phyloP scores from a whole-genome alignment of 2,888 invertebrate species.

The Watsonalla binaria region DNA sequence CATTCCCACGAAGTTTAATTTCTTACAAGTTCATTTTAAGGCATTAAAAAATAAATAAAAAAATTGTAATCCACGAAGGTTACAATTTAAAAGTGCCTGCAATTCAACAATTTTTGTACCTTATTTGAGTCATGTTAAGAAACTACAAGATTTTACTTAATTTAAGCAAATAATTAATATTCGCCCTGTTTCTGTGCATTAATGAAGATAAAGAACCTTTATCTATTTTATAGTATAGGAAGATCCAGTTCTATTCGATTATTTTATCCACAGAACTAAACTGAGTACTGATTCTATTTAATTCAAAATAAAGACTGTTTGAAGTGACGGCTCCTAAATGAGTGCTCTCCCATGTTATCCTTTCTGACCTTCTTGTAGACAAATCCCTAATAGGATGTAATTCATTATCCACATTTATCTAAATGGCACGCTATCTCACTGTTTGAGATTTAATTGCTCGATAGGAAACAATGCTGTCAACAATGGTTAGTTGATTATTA shows the following conservation, averaged over 20 bases:
- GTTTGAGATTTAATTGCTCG: constrained; percentile 5
- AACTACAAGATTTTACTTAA: too few relatives aligned
- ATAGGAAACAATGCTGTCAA: constrained; percentile 27
- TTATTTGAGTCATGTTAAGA: background rate
- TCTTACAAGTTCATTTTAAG: background rate
- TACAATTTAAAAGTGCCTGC: background rate
- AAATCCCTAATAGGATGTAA: constrained; percentile 7
- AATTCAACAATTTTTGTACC: background rate
- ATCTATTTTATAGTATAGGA: too few relatives aligned
- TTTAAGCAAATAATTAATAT: too few relatives aligned
- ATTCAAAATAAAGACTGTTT: too few relatives aligned
- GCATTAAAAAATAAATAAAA: background rate
- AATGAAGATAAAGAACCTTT: too few relatives aligned
- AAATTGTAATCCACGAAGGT: background rate
- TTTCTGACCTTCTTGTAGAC: too few relatives aligned
- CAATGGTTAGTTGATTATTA: constrained; percentile 39
- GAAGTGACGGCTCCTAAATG: too few relatives aligned
- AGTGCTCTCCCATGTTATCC: too few relatives aligned
- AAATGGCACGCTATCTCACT: background rate
- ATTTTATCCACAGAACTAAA: too few relatives aligned
- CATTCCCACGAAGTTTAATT: background rate
- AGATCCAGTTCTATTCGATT: too few relatives aligned
- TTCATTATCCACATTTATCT: constrained; percentile 2
- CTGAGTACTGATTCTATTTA: too few relatives aligned
- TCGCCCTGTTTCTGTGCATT: too few relatives aligned